phyloP scores from a whole-genome alignment of 2,113 vertebrate species.

The Grammomys dolichurus region DNA sequence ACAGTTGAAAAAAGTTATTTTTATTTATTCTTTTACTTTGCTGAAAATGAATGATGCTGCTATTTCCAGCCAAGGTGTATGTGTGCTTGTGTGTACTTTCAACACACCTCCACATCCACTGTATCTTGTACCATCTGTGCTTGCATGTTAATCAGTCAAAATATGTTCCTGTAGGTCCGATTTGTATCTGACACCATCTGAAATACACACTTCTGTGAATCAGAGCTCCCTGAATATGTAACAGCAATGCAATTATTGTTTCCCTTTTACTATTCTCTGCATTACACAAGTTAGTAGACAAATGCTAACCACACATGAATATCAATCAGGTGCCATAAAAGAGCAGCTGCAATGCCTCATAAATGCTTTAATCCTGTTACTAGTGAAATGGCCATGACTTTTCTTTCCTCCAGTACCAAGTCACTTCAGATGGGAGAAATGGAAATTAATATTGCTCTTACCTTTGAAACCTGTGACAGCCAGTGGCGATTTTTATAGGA shows the following conservation, averaged over 20 bases:
- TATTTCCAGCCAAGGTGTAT: slow-evolving; percentile 73
- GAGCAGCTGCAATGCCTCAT: slow-evolving; percentile 92
- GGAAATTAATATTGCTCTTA: slow-evolving; percentile 87
- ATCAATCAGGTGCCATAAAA: slow-evolving; percentile 92
- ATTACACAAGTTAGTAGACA: slow-evolving; percentile 92
- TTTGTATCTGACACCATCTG: slow-evolving; percentile 72
- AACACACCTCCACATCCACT: slow-evolving; percentile 71
- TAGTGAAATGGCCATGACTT: slow-evolving; percentile 88
- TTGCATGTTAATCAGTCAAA: slow-evolving; percentile 73
- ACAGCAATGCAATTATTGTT: slow-evolving; percentile 90
- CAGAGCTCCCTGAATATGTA: slow-evolving; percentile 88
- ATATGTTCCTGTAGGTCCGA: slow-evolving; percentile 81
- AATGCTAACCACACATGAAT: slow-evolving; percentile 92
- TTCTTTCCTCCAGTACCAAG: slow-evolving; percentile 86
- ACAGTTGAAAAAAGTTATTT: slow-evolving; percentile 73
- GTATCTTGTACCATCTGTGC: slow-evolving; percentile 75
- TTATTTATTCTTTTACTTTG: slow-evolving; percentile 65
- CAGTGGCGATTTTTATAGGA: slow-evolving; percentile 74
- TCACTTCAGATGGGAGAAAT: slow-evolving; percentile 86
- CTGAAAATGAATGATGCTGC: slow-evolving; percentile 72
- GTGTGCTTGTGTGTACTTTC: slow-evolving; percentile 65
- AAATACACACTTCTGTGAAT: slow-evolving; percentile 85
- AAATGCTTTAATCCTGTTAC: slow-evolving; percentile 92
- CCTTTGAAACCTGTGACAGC: slow-evolving; percentile 85
- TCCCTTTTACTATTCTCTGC: slow-evolving; percentile 90